Base-by-base conservation (phyloP, 2,113 vertebrate genomes). In the Gasterosteus nipponicus region DNA sequence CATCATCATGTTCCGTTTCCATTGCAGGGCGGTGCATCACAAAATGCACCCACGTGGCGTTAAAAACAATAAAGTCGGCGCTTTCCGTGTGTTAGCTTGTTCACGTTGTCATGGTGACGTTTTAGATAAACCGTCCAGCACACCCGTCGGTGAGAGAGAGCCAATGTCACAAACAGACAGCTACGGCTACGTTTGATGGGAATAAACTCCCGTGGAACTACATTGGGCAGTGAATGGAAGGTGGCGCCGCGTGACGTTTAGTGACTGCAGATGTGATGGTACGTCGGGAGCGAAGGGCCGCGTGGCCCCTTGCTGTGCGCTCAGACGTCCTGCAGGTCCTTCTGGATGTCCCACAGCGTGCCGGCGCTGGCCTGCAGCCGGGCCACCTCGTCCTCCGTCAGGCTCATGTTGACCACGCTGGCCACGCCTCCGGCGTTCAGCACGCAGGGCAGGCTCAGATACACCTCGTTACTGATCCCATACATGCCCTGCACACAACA, bases 321-420 rank as follows among this genome's bases (percentile, higher is more conserved):
- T 75, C 92, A 97, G 61, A 99, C 70, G 15, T 98, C 94, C 77
- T 94, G 95, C 39, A 98, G 87, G 80, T 98, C 97, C 78, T 95
- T 98, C 93, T 98, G 97, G 91, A 98, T 96, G 61, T 82, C 87
- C 97, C 97, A 98, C 85, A 99, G 83, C 0, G 96, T 97, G 8
- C 91, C 93, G 0, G 96, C 97, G 0, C 97, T 99, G 83, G 93
- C 95, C 92, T 93, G 95, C 85, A 99, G 93, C 61, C 97, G 96
- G 53, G 91, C 77, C 66, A 96, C 95, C 69, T 99, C 97, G 0
- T 94, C 93, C 0, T 96, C 95, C 58, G 94, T 96, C 89, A 98
- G 94, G 73, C 94, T 97, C 92, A 97, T 96, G 79, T 97, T 98
- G 91, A 99, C 90, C 51, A 98, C 95, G 1, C 95, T 95, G 59